Conservation (phyloP, 2,797 vertebrate species). For the Melanotaenia maccullochi region DNA sequence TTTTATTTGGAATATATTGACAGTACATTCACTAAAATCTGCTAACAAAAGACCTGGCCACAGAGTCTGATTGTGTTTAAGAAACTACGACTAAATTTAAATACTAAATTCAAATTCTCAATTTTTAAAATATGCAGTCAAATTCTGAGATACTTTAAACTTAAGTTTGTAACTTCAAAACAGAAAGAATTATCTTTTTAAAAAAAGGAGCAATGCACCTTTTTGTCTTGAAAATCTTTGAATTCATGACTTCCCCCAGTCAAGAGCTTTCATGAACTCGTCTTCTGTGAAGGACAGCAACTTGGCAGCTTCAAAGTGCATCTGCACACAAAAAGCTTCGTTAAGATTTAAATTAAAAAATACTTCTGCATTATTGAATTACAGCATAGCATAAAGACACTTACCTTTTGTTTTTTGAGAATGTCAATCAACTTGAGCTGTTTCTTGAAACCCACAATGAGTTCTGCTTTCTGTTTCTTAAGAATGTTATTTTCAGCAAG, state of each 20-base stretch:
- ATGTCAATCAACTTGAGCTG: slow-evolving; percentile 95
- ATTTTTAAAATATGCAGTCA: neutral
- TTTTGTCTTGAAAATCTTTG: neutral
- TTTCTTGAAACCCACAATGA: slow-evolving; percentile 93
- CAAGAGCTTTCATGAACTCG: slow-evolving; percentile 94
- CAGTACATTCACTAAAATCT: slow-evolving; percentile 4
- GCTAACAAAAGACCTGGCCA: slow-evolving; percentile 1
- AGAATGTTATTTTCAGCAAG: slow-evolving; percentile 92
- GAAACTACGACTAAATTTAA: neutral
- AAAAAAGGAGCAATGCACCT: neutral
- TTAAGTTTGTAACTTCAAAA: neutral
- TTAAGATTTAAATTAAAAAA: neutral
- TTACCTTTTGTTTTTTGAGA: slow-evolving; percentile 96
- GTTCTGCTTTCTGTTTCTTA: slow-evolving; percentile 93
- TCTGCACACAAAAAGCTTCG: slow-evolving; percentile 74
- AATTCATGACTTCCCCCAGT: slow-evolving; percentile 87
- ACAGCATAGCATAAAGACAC: neutral
- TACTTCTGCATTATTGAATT: neutral
- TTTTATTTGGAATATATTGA: slow-evolving; percentile 34
- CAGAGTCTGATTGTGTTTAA: slow-evolving; percentile 10
- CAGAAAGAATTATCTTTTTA: slow-evolving; percentile 1
- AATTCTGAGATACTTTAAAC: neutral
- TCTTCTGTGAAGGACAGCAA: slow-evolving; percentile 97
- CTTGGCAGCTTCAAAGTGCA: slow-evolving; percentile 96
- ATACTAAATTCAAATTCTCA: neutral